Evolutionary conservation across 2,113 vertebrate species (phyloP).

Genomic region (Mohoua ochrocephala): DNA sequence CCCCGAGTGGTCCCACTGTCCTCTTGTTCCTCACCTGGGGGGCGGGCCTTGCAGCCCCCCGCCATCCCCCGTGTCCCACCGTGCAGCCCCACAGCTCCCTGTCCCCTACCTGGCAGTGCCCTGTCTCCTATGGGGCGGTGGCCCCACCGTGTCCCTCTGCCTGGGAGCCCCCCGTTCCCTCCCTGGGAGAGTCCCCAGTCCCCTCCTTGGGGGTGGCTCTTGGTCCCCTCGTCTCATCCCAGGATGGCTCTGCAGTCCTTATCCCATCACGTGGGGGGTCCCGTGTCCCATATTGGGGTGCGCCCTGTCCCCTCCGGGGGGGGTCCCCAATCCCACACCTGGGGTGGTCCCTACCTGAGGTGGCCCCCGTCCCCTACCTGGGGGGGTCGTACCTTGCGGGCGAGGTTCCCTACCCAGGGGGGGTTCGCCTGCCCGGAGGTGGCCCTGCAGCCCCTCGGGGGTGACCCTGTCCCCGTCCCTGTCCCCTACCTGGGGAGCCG

Average conservation of each 20-base stretch:
- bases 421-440: background rate
- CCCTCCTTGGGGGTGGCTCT: background rate
- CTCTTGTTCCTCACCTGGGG: background rate
- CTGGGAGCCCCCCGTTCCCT: background rate
- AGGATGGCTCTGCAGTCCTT: background rate
- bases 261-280: background rate
- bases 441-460: background rate
- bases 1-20: background rate
- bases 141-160: background rate
- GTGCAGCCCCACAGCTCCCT: background rate
- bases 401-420: background rate
- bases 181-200: background rate
- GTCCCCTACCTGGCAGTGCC: background rate
- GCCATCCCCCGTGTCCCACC: accelerated
- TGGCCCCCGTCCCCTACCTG: background rate
- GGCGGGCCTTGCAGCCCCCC: background rate
- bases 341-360: background rate
- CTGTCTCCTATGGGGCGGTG: background rate
- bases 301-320: background rate
- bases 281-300: background rate
- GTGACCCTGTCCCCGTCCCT: background rate
- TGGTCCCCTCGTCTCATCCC: background rate
- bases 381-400: background rate
- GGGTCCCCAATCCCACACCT: background rate
- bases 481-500: background rate